Conservation (phyloP, 2,113 vertebrate species). For the Argyrosomus japonicus region DNA sequence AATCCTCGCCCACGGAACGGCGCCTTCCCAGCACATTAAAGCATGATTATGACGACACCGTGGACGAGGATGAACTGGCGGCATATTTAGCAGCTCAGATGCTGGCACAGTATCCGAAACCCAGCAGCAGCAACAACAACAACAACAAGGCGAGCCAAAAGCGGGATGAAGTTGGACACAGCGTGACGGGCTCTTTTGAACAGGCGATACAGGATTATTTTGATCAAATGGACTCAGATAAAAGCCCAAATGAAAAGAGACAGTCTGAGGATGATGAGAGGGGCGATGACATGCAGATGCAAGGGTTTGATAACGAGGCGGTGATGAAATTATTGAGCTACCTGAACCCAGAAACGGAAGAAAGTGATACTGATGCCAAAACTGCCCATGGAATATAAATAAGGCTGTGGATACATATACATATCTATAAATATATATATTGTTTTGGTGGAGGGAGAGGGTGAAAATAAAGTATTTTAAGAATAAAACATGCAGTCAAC, state of each 20-base stretch:
- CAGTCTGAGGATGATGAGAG: constrained; percentile 71
- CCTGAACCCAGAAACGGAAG: constrained; percentile 90
- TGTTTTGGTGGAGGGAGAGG: constrained; percentile 48
- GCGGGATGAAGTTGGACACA: constrained; percentile 75
- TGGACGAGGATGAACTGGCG: constrained; percentile 88
- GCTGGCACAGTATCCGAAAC: constrained; percentile 86
- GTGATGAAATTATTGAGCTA: constrained; percentile 90
- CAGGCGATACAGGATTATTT: constrained; percentile 87
- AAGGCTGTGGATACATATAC: constrained; percentile 45
- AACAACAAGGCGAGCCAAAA: constrained; percentile 81
- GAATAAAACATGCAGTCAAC: constrained; percentile 65
- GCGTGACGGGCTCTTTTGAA: constrained; percentile 80
- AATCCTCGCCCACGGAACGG: constrained; percentile 76
- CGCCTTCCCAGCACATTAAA: constrained; percentile 81
- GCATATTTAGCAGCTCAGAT: constrained; percentile 89
- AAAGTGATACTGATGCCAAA: constrained; percentile 84
- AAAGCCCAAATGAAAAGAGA: constrained; percentile 80
- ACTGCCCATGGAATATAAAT: constrained; percentile 83
- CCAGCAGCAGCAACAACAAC: constrained; percentile 27
- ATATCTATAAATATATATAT: constrained; percentile 45
- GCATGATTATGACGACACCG: constrained; percentile 83
- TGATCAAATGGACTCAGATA: constrained; percentile 81
- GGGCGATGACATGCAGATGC: constrained; percentile 76
- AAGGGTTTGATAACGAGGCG: constrained; percentile 88
- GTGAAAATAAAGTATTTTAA: constrained; percentile 78